A percentile compares a stretch with the other conserved stretches of the same genome.
phyloP scores from a whole-genome alignment of 2,888 invertebrate species.

The Pammene aurita region DNA sequence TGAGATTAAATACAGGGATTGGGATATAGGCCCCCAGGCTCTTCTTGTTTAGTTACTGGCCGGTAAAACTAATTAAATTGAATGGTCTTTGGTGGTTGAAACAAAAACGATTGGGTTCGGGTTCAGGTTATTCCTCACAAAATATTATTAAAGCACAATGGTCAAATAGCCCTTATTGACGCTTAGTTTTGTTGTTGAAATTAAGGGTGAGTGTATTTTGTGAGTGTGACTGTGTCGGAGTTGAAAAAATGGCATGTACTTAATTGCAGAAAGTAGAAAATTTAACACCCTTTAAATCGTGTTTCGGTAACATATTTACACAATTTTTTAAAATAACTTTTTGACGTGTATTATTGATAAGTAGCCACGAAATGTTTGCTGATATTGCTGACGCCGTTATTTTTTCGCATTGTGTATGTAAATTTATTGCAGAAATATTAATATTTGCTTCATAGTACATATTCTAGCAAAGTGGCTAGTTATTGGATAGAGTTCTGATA shows the following conservation, averaged over 20 bases:
- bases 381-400: neutral
- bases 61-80: neutral
- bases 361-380: neutral
- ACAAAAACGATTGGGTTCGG: neutral
- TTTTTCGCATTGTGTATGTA: neutral
- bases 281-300: conserved; percentile 29
- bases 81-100: conserved; percentile 1
- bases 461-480: neutral
- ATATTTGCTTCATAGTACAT: neutral
- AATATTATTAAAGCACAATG: too few relatives aligned
- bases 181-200: conserved; percentile 12
- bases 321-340: neutral
- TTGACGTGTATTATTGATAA: neutral
- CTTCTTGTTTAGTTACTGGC: neutral
- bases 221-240: conserved; percentile 25
- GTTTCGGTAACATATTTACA: conserved; percentile 32
- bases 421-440: neutral
- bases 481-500: neutral
- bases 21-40: too few relatives aligned
- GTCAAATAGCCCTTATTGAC: conserved; percentile 3
- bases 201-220: conserved; percentile 33
- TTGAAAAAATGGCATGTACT: conserved; percentile 31
- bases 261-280: conserved; percentile 31
- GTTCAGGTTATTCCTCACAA: conserved; percentile 7
- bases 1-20: neutral